Evolutionary conservation across 2,888 invertebrate genomes (phyloP).

Genomic region (Polymixis lichenea): DNA sequence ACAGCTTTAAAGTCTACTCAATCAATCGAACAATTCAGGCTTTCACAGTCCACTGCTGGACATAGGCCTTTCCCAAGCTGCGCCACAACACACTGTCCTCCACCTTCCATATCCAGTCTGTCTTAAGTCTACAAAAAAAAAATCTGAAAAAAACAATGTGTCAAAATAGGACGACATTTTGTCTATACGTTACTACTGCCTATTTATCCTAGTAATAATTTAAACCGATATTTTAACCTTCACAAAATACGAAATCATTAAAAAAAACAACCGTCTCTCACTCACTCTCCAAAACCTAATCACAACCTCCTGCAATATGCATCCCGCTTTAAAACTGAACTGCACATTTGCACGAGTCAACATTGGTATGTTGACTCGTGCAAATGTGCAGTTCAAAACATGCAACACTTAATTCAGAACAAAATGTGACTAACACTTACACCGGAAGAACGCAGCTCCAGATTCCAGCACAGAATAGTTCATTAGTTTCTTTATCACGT

Average conservation of each 20-base stretch:
- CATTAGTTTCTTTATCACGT: constrained; percentile 77
- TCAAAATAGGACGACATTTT: not conserved
- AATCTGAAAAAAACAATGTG: no score
- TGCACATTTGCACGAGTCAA: not conserved
- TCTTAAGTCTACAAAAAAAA: no score
- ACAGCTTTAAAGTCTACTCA: no score
- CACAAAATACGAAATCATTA: not conserved
- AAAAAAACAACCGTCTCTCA: no score
- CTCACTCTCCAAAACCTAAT: not conserved
- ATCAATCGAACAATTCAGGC: no score
- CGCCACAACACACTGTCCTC: no score
- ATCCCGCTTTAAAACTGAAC: not conserved
- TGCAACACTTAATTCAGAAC: constrained; percentile 8
- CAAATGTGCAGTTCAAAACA: no score
- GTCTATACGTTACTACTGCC: not conserved
- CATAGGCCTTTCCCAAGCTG: no score
- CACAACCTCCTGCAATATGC: not conserved
- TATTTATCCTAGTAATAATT: not conserved
- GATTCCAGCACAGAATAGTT: constrained; percentile 72
- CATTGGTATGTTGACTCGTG: no score
- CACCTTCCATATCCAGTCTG: no score
- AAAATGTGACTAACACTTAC: constrained; percentile 48
- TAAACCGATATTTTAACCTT: not conserved
- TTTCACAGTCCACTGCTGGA: no score
- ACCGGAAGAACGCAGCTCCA: constrained; percentile 67